Base-by-base conservation (phyloP, 1,140 invertebrate genomes). In the Musca domestica region DNA sequence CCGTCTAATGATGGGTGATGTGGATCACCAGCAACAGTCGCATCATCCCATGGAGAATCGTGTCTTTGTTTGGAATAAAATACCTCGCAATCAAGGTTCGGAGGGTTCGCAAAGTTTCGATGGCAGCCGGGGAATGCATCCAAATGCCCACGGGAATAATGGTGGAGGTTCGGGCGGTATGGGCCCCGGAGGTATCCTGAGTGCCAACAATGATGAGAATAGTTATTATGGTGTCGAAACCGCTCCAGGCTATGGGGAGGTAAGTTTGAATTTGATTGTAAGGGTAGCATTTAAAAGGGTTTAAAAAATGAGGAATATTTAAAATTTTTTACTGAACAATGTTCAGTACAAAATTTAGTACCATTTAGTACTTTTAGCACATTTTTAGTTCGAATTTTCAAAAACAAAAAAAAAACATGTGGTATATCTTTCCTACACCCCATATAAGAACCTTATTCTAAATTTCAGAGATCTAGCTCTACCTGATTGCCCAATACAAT, bases 21-120 rank as follows among this genome's bases (percentile, higher is more conserved):
- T n/a, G 4, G 58, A 49, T 1, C 19, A 64, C 1, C 10, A 85
- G 67, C 86, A 84, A 14, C 20, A 65, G 4, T 5, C 85, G 66
- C 86, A 84, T 12, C 89, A 90, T 83, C 88, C 89, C 0, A 89
- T 90, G 88, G 89, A 91, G 77, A 90, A 90, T 76, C 86, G 87
- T 54, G 89, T 91, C 23, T 92, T 91, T 81, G 89, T 91, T 15
- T 92, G 90, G 90, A 81, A 76, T 61, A 71, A 70, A 69, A 68
- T 68, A 23, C 66, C 68, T n/a, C 49, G 68, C 12, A 58, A 64
- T 66, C 67, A 64, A 72, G 67, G 67, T 19, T 54, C 25, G 49
- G 27, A 34, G 30, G 54, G 25, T 27, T 61, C 56, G 10, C 27
- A 41, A 61, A 19, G 56, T 20, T 61, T 17, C 12, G 56, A 61